Percentiles rank a stretch among this genome's conserved stretches.
phyloP scores from a whole-genome alignment of 2,113 vertebrate genomes.

The Grammomys surdaster region DNA sequence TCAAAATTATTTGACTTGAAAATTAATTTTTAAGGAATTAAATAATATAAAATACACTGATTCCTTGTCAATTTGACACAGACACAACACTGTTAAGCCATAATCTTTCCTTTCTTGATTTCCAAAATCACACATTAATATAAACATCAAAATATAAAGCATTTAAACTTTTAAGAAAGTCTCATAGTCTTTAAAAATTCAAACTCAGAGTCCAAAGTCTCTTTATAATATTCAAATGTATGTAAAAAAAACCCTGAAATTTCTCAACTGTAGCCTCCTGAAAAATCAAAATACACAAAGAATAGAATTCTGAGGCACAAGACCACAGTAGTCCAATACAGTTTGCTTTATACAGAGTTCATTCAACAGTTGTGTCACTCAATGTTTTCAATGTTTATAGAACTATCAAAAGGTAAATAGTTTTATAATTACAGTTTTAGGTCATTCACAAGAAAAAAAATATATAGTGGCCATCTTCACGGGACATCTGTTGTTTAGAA shows the following conservation, averaged over 20 bases:
- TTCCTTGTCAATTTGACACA: not conserved
- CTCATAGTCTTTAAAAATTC: not conserved
- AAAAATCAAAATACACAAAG: not conserved
- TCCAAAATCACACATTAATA: not conserved
- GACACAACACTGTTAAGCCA: not conserved
- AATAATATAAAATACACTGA: not conserved
- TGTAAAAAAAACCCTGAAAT: not conserved
- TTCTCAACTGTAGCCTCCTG: not conserved
- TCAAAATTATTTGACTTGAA: not conserved
- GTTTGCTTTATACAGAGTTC: not conserved
- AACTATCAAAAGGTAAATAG: not conserved
- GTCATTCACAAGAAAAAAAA: not conserved
- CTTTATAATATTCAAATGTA: not conserved
- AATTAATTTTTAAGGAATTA: not conserved
- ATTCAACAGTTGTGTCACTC: not conserved
- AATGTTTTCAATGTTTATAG: constrained; percentile 39
- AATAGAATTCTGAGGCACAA: not conserved
- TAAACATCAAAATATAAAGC: not conserved
- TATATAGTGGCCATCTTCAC: not conserved
- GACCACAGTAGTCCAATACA: not conserved
- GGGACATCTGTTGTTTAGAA: not conserved
- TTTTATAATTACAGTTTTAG: not conserved
- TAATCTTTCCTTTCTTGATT: not conserved
- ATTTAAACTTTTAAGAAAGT: not conserved
- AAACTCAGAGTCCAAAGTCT: not conserved